These are phyloP conservation scores for Euphonia xanthogaster DNA, from an alignment of 2,797 vertebrate species.

Conservation along the genomic window DNA sequence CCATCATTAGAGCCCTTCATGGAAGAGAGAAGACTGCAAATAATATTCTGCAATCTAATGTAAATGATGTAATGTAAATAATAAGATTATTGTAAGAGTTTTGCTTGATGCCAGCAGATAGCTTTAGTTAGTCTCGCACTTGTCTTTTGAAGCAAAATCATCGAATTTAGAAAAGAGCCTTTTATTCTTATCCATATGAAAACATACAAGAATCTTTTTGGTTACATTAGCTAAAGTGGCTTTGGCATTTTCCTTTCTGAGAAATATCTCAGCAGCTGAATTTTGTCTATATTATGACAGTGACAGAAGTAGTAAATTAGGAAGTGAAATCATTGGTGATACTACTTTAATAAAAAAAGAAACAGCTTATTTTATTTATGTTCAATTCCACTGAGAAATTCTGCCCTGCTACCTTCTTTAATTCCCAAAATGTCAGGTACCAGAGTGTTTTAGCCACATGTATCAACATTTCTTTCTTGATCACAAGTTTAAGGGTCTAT, in stretches of 20 bases:
- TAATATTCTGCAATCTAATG: background rate
- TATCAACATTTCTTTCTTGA: background rate
- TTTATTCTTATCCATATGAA: slow-evolving; percentile 23
- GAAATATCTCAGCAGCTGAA: background rate
- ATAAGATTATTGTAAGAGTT: background rate
- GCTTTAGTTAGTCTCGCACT: background rate
- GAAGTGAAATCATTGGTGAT: background rate
- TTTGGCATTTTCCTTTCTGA: slow-evolving; percentile 3
- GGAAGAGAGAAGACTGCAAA: background rate
- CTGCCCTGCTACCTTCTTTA: background rate
- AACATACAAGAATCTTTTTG: background rate
- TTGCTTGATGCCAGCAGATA: background rate
- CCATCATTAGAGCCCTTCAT: background rate
- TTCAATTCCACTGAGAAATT: background rate
- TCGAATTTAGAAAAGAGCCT: background rate
- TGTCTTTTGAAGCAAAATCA: slow-evolving; percentile 7
- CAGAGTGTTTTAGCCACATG: background rate
- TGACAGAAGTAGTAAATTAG: background rate
- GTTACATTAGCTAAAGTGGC: background rate
- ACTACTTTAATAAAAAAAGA: slow-evolving; percentile 4
- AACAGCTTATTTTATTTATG: background rate
- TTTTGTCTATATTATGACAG: background rate
- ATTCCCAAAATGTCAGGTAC: background rate
- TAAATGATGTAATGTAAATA: background rate
- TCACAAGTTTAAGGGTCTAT: background rate